Evolutionary conservation across 2,888 invertebrate genomes (phyloP).

Genomic region (Parascotia fuliginaria): DNA sequence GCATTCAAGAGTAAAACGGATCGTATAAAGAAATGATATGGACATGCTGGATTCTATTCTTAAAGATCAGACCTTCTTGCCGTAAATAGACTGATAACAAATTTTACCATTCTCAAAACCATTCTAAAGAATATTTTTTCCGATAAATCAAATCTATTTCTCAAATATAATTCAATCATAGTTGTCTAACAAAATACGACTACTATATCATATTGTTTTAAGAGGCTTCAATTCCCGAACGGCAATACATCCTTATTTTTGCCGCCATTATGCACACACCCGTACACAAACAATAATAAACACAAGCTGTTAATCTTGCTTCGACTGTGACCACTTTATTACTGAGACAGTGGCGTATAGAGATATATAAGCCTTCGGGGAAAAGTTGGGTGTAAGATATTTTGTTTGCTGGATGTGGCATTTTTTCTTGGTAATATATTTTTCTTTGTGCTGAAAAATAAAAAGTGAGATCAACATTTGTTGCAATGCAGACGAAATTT

Average conservation of each 20-base stretch:
- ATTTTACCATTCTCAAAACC: too few species aligned
- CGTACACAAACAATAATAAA: constrained; percentile 76
- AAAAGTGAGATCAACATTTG: too few species aligned
- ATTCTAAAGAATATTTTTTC: too few species aligned
- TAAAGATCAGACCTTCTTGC: too few species aligned
- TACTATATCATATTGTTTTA: constrained; percentile 33
- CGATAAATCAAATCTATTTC: too few species aligned
- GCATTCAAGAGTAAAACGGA: too few species aligned
- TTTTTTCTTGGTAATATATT: too few species aligned
- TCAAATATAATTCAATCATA: background rate
- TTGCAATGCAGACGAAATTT: too few species aligned
- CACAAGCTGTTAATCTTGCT: constrained; percentile 81
- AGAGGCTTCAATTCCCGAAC: constrained; percentile 25
- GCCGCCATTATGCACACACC: constrained; percentile 52
- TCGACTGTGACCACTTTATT: constrained; percentile 84
- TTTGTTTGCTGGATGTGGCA: constrained; percentile 47
- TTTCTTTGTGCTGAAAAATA: too few species aligned
- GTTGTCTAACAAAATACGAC: constrained; percentile 9
- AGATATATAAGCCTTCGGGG: constrained; percentile 80
- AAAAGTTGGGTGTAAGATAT: constrained; percentile 60
- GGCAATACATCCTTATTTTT: constrained; percentile 27
- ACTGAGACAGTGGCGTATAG: constrained; percentile 75
- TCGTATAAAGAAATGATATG: too few species aligned
- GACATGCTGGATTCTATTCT: too few species aligned
- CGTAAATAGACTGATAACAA: too few species aligned